phyloP scores from a whole-genome alignment of 1,140 invertebrate species.

The Copidosoma floridanum region DNA sequence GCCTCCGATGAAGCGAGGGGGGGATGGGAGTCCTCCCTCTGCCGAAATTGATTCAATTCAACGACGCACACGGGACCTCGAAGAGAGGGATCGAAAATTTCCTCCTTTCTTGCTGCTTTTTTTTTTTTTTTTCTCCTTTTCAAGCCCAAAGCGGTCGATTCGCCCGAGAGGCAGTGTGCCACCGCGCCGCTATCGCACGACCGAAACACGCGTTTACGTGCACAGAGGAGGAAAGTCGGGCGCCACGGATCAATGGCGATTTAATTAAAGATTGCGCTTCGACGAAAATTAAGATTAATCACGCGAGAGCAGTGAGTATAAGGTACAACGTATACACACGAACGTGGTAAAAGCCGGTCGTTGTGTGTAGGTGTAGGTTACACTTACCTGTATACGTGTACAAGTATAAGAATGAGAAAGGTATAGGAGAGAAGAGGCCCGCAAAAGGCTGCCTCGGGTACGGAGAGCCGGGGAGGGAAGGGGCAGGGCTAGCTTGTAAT shows the following conservation, averaged over 20 bases:
- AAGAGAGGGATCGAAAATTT: too few species aligned
- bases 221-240: background rate
- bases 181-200: too few species aligned
- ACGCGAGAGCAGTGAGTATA: conserved; percentile 23
- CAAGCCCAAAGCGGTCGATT: too few species aligned
- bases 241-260: conserved; percentile 47
- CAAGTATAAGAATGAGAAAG: background rate
- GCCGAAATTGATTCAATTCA: conserved; percentile 42
- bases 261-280: conserved; percentile 52
- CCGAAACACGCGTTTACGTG: too few species aligned
- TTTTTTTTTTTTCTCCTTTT: too few species aligned
- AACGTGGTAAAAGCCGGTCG: background rate
- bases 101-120: too few species aligned
- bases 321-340: background rate
- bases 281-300: conserved; percentile 53
- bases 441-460: too few species aligned
- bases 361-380: background rate
- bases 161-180: too few species aligned
- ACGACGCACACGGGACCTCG: too few species aligned
- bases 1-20: too few species aligned
- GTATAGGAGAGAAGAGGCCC: background rate
- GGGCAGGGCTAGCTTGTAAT: conserved; percentile 36
- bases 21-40: too few species aligned
- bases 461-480: background rate
- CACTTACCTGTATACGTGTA: background rate